Evolutionary conservation across 2,113 vertebrate species (phyloP).

Genomic region (Genyomyrus donnyi): DNA sequence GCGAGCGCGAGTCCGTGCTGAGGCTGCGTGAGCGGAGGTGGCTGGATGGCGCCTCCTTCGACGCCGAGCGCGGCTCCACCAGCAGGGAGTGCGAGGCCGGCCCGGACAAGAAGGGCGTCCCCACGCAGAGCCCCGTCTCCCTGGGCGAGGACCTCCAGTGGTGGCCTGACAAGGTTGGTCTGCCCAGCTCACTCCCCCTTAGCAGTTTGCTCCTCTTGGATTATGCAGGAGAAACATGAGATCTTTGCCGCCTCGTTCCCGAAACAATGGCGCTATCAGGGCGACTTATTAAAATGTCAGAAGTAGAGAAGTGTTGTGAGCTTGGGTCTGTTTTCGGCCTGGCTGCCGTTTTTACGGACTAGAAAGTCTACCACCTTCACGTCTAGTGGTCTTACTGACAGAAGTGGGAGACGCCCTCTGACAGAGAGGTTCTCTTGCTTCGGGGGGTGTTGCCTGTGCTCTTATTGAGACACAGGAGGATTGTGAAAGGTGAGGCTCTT

Average conservation of each 20-base stretch:
- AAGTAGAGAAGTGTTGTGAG: not conserved
- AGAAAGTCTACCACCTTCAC: not conserved
- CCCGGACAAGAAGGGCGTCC: constrained; percentile 93
- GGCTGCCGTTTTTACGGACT: not conserved
- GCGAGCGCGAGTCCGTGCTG: constrained; percentile 98
- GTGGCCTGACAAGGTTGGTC: constrained; percentile 95
- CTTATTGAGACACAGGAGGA: not conserved
- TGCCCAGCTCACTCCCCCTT: not conserved
- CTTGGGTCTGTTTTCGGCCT: constrained; percentile 14
- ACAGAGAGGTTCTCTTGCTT: not conserved
- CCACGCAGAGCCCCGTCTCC: constrained; percentile 92
- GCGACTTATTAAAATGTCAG: not conserved
- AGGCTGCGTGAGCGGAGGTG: constrained; percentile 94
- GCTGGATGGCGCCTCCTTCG: constrained; percentile 98
- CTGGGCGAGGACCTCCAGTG: constrained; percentile 96
- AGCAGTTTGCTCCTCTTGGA: not conserved
- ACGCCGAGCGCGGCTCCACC: constrained; percentile 95
- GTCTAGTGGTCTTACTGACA: not conserved
- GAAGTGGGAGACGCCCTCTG: not conserved
- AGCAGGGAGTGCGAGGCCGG: constrained; percentile 93
- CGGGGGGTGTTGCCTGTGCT: not conserved
- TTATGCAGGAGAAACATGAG: not conserved
- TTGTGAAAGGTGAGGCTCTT: not conserved
- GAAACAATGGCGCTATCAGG: not conserved
- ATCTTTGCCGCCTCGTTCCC: not conserved